A percentile compares a stretch with the other conserved stretches of the same genome.
phyloP scores from a whole-genome alignment of 2,797 vertebrate genomes.

The Remorina albescens region DNA sequence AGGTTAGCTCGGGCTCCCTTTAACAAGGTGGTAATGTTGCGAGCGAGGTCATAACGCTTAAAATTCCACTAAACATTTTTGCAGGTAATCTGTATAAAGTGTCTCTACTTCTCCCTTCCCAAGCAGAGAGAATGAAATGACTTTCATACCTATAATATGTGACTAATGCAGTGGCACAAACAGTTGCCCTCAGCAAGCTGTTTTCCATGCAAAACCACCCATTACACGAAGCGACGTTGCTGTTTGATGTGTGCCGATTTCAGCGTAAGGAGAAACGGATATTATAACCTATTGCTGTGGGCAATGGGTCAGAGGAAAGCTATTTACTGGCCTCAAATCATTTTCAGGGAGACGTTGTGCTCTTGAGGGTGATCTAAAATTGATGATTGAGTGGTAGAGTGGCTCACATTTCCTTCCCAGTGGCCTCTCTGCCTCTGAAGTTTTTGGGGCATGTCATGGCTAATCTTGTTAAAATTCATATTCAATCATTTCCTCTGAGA shows the following conservation, averaged over 20 bases:
- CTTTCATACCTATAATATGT: constrained; percentile 16
- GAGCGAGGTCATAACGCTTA: not conserved
- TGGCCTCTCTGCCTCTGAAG: constrained; percentile 62
- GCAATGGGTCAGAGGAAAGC: constrained; percentile 62
- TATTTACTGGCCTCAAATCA: constrained; percentile 75
- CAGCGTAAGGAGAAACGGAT: constrained; percentile 52
- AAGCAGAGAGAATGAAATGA: constrained; percentile 20
- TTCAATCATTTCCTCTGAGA: constrained; percentile 49
- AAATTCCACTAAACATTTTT: constrained; percentile 7
- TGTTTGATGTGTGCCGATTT: constrained; percentile 56
- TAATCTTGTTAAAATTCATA: constrained; percentile 68
- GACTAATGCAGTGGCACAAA: constrained; percentile 4
- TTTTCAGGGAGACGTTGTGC: constrained; percentile 60
- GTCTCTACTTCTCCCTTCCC: not conserved
- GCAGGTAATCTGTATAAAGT: constrained; percentile 4
- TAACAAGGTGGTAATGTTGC: constrained; percentile 20
- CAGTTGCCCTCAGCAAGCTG: constrained; percentile 21
- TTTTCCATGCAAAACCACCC: constrained; percentile 42
- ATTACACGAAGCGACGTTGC: constrained; percentile 14
- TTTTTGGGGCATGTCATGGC: constrained; percentile 70
- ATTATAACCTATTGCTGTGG: constrained; percentile 59
- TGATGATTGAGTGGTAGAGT: constrained; percentile 71
- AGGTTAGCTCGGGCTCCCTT: not conserved
- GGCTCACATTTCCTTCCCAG: constrained; percentile 65
- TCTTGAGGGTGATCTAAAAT: constrained; percentile 74